phyloP scores from a whole-genome alignment of 2,113 vertebrate species.

The Aptenodytes forsteri region DNA sequence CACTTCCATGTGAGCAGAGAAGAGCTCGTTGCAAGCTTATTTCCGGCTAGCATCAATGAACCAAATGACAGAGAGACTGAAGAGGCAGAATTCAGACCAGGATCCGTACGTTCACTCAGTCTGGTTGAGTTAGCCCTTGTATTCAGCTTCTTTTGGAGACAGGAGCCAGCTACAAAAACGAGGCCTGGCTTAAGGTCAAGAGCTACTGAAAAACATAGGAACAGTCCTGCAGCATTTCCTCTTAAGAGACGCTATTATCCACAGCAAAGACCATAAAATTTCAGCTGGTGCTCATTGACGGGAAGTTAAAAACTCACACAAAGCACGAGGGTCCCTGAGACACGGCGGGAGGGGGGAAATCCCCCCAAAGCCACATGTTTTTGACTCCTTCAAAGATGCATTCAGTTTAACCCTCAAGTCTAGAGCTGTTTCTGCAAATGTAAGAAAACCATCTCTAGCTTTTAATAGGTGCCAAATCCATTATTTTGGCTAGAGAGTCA shows the following conservation, averaged over 20 bases:
- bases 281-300: not conserved
- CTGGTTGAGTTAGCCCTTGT: not conserved
- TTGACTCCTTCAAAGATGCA: not conserved
- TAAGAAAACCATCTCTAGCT: not conserved
- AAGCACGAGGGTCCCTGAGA: not conserved
- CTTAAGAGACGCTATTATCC: not conserved
- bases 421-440: not conserved
- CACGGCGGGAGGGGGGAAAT: rapidly evolving
- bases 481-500: not conserved
- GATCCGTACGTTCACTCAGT: rapidly evolving
- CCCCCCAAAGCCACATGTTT: not conserved
- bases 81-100: not conserved
- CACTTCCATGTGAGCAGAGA: not conserved
- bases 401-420: not conserved
- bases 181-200: not conserved
- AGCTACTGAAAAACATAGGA: not conserved
- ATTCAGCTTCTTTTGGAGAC: not conserved
- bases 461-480: not conserved
- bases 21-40: not conserved
- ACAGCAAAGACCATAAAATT: not conserved
- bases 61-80: not conserved
- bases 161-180: not conserved
- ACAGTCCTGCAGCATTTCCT: not conserved
- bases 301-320: not conserved
- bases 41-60: not conserved